phyloP scores from a whole-genome alignment of 2,797 vertebrate species.

The Rhinichthys osculus region DNA sequence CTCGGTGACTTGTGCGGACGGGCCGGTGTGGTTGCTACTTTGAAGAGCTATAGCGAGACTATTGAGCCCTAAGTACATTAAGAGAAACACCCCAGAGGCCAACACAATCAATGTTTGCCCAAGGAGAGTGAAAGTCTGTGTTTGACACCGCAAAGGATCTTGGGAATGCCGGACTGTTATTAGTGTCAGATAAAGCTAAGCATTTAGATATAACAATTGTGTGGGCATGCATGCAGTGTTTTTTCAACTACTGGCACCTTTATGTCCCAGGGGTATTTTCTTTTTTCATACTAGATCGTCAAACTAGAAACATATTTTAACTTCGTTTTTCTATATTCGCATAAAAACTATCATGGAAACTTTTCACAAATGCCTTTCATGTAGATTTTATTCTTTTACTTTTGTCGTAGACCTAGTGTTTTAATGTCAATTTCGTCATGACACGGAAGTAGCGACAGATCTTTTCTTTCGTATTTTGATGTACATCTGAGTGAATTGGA shows the following conservation, averaged over 20 bases:
- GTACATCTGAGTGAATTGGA: not conserved
- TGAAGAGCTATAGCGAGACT: slow-evolving; percentile 19
- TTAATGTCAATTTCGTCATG: not conserved
- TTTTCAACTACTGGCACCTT: not conserved
- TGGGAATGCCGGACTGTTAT: slow-evolving; percentile 25
- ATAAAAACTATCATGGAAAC: not conserved
- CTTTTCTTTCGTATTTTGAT: not conserved
- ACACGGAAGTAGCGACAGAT: not conserved
- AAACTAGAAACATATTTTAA: not conserved
- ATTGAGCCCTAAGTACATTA: slow-evolving; percentile 52
- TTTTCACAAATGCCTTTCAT: not conserved
- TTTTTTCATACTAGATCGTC: not conserved
- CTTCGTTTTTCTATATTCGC: not conserved
- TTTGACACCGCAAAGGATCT: slow-evolving; percentile 27
- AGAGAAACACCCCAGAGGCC: slow-evolving; percentile 31
- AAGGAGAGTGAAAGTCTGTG: slow-evolving; percentile 38
- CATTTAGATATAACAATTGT: slow-evolving; percentile 11
- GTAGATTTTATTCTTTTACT: not conserved
- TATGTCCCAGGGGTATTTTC: not conserved
- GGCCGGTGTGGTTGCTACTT: slow-evolving; percentile 11
- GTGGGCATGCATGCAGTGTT: not conserved
- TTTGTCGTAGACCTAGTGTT: not conserved
- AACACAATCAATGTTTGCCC: slow-evolving; percentile 33
- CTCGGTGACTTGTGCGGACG: slow-evolving; percentile 5
- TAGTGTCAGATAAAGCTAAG: slow-evolving; percentile 21